Evolutionary conservation across 2,113 vertebrate species (phyloP).

Genomic region (Hypomesus transpacificus): DNA sequence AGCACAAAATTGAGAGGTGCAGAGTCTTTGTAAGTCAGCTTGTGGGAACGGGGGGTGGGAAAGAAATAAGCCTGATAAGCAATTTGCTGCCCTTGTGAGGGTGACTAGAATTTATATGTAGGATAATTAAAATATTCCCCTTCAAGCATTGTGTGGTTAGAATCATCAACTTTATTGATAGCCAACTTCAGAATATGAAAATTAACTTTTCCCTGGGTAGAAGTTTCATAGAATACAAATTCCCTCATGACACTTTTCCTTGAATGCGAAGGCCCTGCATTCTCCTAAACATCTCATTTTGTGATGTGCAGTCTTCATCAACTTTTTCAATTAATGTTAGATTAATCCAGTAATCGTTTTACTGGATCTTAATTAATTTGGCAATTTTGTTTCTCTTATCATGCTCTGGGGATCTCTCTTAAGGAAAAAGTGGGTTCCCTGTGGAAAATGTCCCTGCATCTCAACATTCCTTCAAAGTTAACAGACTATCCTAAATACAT

Average conservation of each 20-base stretch:
- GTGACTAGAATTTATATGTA: not conserved
- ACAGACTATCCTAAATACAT: too few species aligned
- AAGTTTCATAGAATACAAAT: slow-evolving; percentile 19
- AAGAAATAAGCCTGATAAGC: not conserved
- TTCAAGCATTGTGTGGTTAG: slow-evolving; percentile 3
- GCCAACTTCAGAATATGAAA: slow-evolving; percentile 11
- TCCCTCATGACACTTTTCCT: slow-evolving; percentile 32
- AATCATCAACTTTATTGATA: slow-evolving; percentile 23
- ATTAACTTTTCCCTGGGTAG: slow-evolving; percentile 1
- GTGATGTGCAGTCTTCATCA: slow-evolving; percentile 51
- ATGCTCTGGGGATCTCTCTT: slow-evolving; percentile 38
- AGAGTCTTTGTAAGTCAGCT: too few species aligned
- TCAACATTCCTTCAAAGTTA: not conserved
- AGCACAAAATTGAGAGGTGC: slow-evolving; percentile 26
- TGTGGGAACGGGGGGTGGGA: not conserved
- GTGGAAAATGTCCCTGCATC: slow-evolving; percentile 10
- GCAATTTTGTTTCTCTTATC: slow-evolving; percentile 59
- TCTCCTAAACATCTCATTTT: slow-evolving; percentile 44
- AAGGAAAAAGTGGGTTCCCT: slow-evolving; percentile 31
- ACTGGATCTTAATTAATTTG: slow-evolving; percentile 69
- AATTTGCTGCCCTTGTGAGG: not conserved
- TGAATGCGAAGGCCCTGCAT: slow-evolving; percentile 34
- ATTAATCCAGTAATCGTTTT: slow-evolving; percentile 62
- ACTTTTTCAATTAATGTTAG: slow-evolving; percentile 58
- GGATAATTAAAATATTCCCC: slow-evolving; percentile 18